Conservation (phyloP, 2,113 vertebrate species). For the Leptocoma aspasia region DNA sequence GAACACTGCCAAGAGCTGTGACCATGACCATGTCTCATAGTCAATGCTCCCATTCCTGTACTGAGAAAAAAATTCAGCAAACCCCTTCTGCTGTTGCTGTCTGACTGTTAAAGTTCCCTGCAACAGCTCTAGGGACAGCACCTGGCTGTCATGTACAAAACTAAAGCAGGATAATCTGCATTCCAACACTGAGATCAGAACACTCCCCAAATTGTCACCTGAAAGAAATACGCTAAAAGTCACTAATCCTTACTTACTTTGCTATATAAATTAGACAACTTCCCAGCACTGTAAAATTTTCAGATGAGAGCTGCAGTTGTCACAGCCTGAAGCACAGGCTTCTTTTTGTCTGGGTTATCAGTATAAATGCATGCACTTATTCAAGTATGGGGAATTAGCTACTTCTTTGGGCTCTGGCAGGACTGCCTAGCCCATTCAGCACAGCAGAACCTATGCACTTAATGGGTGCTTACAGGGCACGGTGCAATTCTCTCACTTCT, state of each 20-base stretch:
- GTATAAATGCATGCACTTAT: background rate
- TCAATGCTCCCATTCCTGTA: background rate
- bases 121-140: background rate
- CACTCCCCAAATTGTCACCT: background rate
- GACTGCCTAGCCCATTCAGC: background rate
- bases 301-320: background rate
- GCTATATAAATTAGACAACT: background rate
- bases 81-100: background rate
- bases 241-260: slow-evolving; percentile 15
- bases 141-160: background rate
- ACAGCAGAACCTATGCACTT: background rate
- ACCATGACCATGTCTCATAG: background rate
- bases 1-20: background rate
- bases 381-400: background rate
- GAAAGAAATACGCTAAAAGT: background rate
- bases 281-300: background rate
- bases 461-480: background rate
- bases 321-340: background rate
- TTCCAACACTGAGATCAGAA: background rate
- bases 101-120: background rate
- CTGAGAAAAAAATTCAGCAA: background rate
- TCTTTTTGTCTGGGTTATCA: slow-evolving; percentile 14
- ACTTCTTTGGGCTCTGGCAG: background rate
- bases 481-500: background rate
- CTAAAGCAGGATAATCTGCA: slow-evolving; percentile 1